Percentiles rank a stretch among this genome's conserved stretches.
These are phyloP conservation scores for Halesus radiatus DNA, from an alignment of 1,140 invertebrate species.

Conservation along the genomic window DNA sequence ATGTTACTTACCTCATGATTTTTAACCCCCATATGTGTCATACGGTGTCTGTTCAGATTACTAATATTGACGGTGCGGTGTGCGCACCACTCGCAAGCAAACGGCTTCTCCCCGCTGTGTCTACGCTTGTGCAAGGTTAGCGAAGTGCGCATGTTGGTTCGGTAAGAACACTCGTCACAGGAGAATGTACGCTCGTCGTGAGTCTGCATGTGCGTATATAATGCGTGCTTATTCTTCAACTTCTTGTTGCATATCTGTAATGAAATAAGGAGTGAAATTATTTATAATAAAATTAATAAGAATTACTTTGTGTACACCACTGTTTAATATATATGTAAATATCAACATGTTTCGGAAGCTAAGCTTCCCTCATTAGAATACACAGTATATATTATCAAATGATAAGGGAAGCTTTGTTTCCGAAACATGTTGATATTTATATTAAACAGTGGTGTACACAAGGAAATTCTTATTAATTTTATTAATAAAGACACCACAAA, in stretches of 20 bases:
- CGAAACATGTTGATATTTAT: too few species aligned
- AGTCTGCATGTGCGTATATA: constrained; percentile 20
- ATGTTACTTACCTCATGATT: background rate
- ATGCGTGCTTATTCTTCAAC: background rate
- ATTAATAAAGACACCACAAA: too few species aligned
- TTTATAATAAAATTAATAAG: background rate
- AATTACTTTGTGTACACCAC: too few species aligned
- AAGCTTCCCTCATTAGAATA: too few species aligned
- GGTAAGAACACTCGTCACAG: constrained; percentile 11
- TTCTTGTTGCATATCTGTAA: constrained; percentile 17
- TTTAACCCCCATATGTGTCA: background rate
- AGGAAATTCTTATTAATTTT: too few species aligned
- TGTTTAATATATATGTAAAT: too few species aligned
- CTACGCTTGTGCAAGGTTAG: constrained; percentile 1
- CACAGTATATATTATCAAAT: too few species aligned
- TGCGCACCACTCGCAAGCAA: constrained; percentile 7
- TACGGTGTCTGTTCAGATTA: background rate
- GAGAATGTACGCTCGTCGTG: background rate
- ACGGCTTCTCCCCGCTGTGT: constrained; percentile 7
- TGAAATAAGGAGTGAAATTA: background rate
- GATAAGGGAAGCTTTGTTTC: too few species aligned
- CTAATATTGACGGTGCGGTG: background rate
- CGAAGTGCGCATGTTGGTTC: constrained; percentile 1
- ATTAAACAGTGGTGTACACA: too few species aligned
- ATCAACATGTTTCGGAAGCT: too few species aligned